A percentile compares a stretch with the other conserved stretches of the same genome.
Evolutionary conservation across 2,113 vertebrate genomes (phyloP).

Genomic region (Pionites leucogaster): DNA sequence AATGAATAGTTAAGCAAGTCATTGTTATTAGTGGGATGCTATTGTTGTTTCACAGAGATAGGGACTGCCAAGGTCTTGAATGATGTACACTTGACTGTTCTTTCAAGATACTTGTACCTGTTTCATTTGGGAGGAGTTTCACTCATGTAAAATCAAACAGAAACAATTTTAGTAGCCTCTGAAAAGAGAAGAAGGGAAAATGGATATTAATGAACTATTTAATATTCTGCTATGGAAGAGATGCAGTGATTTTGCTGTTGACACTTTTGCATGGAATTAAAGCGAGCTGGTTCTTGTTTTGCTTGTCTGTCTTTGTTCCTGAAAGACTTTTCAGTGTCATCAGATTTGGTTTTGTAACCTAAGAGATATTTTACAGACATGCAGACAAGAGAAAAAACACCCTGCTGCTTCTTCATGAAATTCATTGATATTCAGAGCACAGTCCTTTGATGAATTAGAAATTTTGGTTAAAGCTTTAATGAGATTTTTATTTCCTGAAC

Average conservation of each 20-base stretch:
- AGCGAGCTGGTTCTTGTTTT: conserved; percentile 57
- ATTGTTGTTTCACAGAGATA: conserved; percentile 50
- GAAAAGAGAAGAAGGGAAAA: conserved; percentile 63
- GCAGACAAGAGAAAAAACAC: background rate
- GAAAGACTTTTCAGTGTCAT: conserved; percentile 67
- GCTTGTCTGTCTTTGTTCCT: conserved; percentile 62
- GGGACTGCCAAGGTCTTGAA: conserved; percentile 62
- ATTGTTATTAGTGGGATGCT: conserved; percentile 61
- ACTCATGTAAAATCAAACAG: conserved; percentile 70
- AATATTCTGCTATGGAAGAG: conserved; percentile 62
- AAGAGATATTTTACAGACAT: conserved; percentile 50
- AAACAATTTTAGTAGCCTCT: conserved; percentile 68
- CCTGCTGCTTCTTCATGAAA: background rate
- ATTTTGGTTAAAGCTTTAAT: conserved; percentile 64
- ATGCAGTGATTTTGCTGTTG: conserved; percentile 68
- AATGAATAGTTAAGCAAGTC: conserved; percentile 67
- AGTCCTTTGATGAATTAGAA: conserved; percentile 57
- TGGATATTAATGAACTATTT: conserved; percentile 71
- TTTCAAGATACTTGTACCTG: conserved; percentile 69
- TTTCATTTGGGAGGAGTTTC: conserved; percentile 65
- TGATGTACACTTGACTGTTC: conserved; percentile 65
- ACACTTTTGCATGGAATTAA: conserved; percentile 69
- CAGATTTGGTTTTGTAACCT: conserved; percentile 60
- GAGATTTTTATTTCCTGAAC: conserved; percentile 54
- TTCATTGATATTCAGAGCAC: conserved; percentile 60